A percentile compares a stretch with the other conserved stretches of the same genome.
Conservation (phyloP, 1,140 invertebrate species). For the Pseudomyrmex dendroicus region DNA sequence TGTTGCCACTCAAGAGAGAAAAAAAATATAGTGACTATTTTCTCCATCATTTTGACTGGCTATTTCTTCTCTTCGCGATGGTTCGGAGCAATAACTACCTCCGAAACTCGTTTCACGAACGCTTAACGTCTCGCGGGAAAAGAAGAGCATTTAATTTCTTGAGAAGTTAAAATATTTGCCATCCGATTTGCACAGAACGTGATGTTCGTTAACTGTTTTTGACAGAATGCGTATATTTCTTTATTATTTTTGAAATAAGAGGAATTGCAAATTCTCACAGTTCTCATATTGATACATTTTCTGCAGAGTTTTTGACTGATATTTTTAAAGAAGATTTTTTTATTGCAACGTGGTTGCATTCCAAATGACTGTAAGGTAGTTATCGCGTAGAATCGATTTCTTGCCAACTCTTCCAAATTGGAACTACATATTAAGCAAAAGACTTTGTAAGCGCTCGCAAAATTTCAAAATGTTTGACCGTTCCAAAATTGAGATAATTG, state of each 20-base stretch:
- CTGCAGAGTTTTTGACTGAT: neutral
- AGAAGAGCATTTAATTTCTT: constrained; percentile 36
- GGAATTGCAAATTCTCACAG: neutral
- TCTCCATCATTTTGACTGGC: constrained; percentile 14
- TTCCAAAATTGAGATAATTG: too few species aligned
- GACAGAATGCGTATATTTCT: neutral
- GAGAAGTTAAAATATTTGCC: constrained; percentile 23
- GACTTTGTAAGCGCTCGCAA: too few species aligned
- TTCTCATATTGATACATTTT: neutral
- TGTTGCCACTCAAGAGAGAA: neutral
- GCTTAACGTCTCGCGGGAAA: constrained; percentile 9
- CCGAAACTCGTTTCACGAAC: constrained; percentile 34
- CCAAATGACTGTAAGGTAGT: constrained; percentile 2
- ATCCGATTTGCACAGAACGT: neutral
- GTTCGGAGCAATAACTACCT: constrained; percentile 57
- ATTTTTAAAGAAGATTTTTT: constrained; percentile 3
- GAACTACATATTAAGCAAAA: too few species aligned
- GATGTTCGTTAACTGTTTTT: neutral
- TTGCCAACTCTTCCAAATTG: too few species aligned
- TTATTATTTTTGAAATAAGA: neutral
- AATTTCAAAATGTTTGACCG: too few species aligned
- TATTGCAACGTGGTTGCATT: neutral
- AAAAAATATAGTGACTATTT: neutral
- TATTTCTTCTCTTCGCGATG: constrained; percentile 40
- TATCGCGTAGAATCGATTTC: neutral